Evolutionary conservation across 2,888 invertebrate genomes (phyloP), one percentile per base, ranked within the genome.

Genomic region (Melieria crassipennis): DNA sequence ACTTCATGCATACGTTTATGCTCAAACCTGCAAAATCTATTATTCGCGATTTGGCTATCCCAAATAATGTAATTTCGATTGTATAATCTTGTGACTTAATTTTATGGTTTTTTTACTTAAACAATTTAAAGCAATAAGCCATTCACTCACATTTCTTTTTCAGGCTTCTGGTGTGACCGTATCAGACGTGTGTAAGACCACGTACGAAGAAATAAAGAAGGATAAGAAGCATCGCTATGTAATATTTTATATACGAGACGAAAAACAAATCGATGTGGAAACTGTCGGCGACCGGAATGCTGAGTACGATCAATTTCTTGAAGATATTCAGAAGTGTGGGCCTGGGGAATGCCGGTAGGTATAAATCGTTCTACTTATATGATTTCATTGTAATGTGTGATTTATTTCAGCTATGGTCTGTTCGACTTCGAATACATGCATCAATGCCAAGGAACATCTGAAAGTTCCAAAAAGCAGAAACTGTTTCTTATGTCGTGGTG

Each of bases 341-440:
- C 93, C 93, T 76, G 94, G 94, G 68, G 98, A 99, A 88, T 99
- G 99, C 90, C 96, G 99, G 89, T 90, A 79, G 77, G 80, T 78
- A 9, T 45, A n/a, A 61, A 6, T 48, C 11, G 10, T 7, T 56
- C 52, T 16, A 16, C 16, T 16, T 16, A 43, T 60, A 43, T 55
- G 55, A 65, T 63, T 62, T 47, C 42, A 56, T 60, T 63, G 13
- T 69, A 64, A 46, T 11, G n/a, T 11, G 45, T 42, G 58, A 45
- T 67, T 9, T 47, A 10, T 48, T 42, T 45, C 85, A 90, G 90
- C 87, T 99, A 99, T 88, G 98, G 98, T 76, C 92, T 97, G 68
- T 99, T 95, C 88, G 99, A 99, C 88, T 98, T 98, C 86, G 97
- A 98, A 89, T 99, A 98, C 89, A 96, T 96, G 89, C 96, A 97